Conservation (phyloP, 2,797 vertebrate genomes). For the Chelidonichthys spinosus region DNA sequence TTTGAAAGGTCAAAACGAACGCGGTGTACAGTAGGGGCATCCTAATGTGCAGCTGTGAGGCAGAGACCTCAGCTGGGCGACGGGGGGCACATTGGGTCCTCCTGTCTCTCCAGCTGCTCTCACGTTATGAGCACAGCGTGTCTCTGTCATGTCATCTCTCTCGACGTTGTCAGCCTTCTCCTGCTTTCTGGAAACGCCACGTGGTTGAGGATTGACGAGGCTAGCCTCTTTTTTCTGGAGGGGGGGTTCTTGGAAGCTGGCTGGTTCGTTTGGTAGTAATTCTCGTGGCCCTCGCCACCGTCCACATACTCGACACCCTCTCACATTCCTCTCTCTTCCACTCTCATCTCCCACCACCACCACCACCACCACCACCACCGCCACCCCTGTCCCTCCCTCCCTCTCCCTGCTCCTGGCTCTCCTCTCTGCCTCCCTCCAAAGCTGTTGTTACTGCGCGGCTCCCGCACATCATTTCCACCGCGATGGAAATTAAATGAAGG, state of each 20-base stretch:
- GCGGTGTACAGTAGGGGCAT: slow-evolving; percentile 54
- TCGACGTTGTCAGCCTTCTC: slow-evolving; percentile 29
- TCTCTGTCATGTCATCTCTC: slow-evolving; percentile 39
- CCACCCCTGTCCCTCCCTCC: slow-evolving; percentile 61
- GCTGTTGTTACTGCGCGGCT: slow-evolving; percentile 81
- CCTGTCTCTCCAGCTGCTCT: slow-evolving; percentile 58
- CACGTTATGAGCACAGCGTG: slow-evolving; percentile 29
- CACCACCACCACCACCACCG: slow-evolving; percentile 46
- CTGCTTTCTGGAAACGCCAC: slow-evolving; percentile 35
- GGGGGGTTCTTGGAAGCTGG: slow-evolving; percentile 58
- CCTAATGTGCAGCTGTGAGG: slow-evolving; percentile 64
- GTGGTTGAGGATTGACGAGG: slow-evolving; percentile 50
- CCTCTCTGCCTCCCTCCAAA: slow-evolving; percentile 74
- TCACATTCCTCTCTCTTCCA: slow-evolving; percentile 61
- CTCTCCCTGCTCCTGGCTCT: slow-evolving; percentile 55
- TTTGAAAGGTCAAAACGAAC: slow-evolving; percentile 61
- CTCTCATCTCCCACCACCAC: slow-evolving; percentile 63
- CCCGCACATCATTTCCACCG: slow-evolving; percentile 80
- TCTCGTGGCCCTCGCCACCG: slow-evolving; percentile 42
- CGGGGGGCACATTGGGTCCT: slow-evolving; percentile 49
- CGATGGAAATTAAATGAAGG: slow-evolving; percentile 85
- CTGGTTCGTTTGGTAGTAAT: slow-evolving; percentile 63
- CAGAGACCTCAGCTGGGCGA: slow-evolving; percentile 58
- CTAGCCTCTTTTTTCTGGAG: no score
- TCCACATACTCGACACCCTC: slow-evolving; percentile 41